Conservation (phyloP, 92 coral and sea anemone species). For the Pocillopora meandrina region DNA sequence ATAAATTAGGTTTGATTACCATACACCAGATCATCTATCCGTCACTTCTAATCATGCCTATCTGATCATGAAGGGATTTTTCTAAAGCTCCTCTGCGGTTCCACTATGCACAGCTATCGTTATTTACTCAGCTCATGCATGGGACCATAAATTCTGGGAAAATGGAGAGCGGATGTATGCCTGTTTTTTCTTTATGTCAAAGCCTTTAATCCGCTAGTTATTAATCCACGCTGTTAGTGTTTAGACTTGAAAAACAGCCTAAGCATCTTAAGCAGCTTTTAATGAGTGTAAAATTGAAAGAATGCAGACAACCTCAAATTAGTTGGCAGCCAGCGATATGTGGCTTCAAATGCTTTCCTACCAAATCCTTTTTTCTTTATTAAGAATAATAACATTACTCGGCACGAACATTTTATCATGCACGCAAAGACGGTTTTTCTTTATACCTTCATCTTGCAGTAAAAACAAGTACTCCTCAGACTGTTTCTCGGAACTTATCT, state of each 20-base stretch:
- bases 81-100: not conserved
- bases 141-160: not conserved
- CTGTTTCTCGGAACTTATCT: too few species aligned
- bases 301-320: not conserved
- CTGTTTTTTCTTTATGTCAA: not conserved
- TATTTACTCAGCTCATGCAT: not conserved
- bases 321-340: not conserved
- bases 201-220: not conserved
- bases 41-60: not conserved
- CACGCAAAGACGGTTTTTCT: not conserved
- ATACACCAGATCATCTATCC: not conserved
- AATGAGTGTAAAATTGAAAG: not conserved
- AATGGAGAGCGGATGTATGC: not conserved
- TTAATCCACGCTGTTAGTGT: conserved; percentile 8
- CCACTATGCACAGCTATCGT: not conserved
- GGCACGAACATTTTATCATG: not conserved
- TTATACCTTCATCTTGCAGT: not conserved
- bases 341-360: not conserved
- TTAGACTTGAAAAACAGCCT: not conserved
- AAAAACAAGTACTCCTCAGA: too few species aligned
- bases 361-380: not conserved
- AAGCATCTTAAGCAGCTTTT: conserved; percentile 3
- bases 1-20: not conserved
- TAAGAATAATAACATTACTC: not conserved
- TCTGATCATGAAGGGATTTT: not conserved